Evolutionary conservation across 1,140 invertebrate species (phyloP).

Genomic region (Drosophila truncata): DNA sequence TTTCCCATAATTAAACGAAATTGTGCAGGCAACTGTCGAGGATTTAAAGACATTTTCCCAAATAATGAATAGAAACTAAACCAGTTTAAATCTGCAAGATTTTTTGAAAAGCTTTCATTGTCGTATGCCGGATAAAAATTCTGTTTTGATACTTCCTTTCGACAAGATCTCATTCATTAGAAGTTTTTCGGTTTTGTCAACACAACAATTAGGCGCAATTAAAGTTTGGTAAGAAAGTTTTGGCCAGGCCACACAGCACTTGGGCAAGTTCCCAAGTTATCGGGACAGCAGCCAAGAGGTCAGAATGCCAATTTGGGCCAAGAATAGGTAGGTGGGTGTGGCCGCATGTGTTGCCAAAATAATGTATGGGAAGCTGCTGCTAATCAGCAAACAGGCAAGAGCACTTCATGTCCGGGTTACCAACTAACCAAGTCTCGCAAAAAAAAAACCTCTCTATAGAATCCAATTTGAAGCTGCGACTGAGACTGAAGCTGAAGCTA

Average conservation of each 20-base stretch:
- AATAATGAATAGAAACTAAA: constrained; percentile 6
- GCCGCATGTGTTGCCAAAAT: constrained; percentile 23
- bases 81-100: not conserved
- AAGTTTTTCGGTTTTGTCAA: constrained; percentile 58
- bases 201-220: constrained; percentile 73
- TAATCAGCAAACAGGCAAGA: constrained; percentile 32
- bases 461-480: constrained; percentile 59
- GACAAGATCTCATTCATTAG: constrained; percentile 28
- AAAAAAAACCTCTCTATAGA: constrained; percentile 40
- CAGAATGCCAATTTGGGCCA: constrained; percentile 9
- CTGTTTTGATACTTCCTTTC: constrained; percentile 7
- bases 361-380: constrained; percentile 16
- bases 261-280: constrained; percentile 23
- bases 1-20: constrained; percentile 1
- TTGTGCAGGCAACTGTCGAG: not conserved
- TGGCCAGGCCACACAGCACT: constrained; percentile 20
- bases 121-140: not conserved
- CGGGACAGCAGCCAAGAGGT: constrained; percentile 11
- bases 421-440: constrained; percentile 15
- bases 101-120: not conserved
- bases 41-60: not conserved
- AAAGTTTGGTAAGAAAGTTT: constrained; percentile 58
- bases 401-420: constrained; percentile 28
- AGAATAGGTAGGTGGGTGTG: not conserved
- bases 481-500: constrained; percentile 1